Evolutionary conservation across 1,140 invertebrate genomes (phyloP).

Genomic region (Stegodyphus mimosarum): DNA sequence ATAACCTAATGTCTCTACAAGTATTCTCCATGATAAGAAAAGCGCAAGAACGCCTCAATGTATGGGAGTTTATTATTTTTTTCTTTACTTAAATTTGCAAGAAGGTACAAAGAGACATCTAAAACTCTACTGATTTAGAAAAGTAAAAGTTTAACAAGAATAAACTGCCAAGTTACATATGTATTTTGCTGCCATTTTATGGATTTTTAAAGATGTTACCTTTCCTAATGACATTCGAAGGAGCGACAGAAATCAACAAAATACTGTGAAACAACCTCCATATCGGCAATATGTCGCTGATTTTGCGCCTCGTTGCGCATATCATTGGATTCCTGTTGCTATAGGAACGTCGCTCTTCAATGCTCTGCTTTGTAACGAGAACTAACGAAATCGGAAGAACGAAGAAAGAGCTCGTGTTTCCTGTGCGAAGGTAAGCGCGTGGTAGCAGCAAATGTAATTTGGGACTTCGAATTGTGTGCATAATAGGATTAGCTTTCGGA

Average conservation of each 20-base stretch:
- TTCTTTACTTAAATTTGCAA: too few species aligned
- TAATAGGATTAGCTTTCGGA: slow-evolving; percentile 25
- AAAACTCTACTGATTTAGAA: too few species aligned
- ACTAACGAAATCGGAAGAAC: slow-evolving; percentile 27
- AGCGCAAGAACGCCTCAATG: too few species aligned
- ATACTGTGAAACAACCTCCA: slow-evolving; percentile 4
- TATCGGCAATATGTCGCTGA: slow-evolving; percentile 37
- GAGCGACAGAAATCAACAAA: slow-evolving; percentile 33
- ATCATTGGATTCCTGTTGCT: slow-evolving; percentile 46
- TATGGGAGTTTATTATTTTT: too few species aligned
- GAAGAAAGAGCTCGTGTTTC: background rate
- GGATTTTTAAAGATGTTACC: background rate
- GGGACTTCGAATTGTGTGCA: slow-evolving; percentile 1
- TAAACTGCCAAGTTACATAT: too few species aligned
- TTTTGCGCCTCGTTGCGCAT: slow-evolving; percentile 27
- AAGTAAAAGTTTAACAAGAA: too few species aligned
- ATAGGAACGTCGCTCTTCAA: slow-evolving; percentile 32
- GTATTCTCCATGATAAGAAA: too few species aligned
- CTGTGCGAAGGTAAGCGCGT: background rate
- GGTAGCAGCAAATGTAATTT: slow-evolving; percentile 20
- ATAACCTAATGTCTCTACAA: too few species aligned
- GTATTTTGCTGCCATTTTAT: too few species aligned
- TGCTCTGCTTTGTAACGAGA: background rate
- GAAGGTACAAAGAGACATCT: too few species aligned
- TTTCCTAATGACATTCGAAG: background rate